Conservation (phyloP, 1,140 invertebrate genomes). For the Venturia canescens region DNA sequence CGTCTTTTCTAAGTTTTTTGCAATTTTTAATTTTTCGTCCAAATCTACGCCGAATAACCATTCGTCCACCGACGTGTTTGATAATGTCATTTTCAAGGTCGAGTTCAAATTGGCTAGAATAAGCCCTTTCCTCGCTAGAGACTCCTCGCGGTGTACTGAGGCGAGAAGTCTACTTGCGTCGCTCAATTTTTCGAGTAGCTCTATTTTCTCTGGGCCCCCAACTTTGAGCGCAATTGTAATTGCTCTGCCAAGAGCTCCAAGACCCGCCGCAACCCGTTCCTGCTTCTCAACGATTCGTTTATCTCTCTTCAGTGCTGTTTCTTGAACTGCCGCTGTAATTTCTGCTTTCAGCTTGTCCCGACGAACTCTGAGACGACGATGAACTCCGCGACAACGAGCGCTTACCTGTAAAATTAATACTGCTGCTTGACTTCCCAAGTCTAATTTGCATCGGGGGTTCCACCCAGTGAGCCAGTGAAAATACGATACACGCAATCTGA, state of each 20-base stretch:
- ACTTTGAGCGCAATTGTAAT: too few species aligned
- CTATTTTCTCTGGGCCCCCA: conserved; percentile 32
- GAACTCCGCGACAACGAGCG: conserved; percentile 36
- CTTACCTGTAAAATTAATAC: conserved; percentile 39
- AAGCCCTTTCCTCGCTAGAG: conserved; percentile 28
- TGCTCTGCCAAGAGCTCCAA: too few species aligned
- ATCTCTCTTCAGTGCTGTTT: too few species aligned
- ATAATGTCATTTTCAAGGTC: conserved; percentile 33
- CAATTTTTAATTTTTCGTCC: too few species aligned
- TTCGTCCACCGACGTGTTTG: conserved; percentile 38
- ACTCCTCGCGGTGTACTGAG: conserved; percentile 38
- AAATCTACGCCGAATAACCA: conserved; percentile 42
- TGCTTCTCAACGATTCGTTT: too few species aligned
- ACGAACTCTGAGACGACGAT: conserved; percentile 31
- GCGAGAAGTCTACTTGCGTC: conserved; percentile 40
- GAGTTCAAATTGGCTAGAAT: conserved; percentile 37
- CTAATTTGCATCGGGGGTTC: conserved; percentile 4
- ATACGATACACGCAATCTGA: conserved; percentile 1
- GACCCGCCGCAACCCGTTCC: too few species aligned
- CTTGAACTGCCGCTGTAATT: too few species aligned
- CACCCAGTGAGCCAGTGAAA: conserved; percentile 10
- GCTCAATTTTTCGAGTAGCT: conserved; percentile 39
- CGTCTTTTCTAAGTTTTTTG: conserved; percentile 41
- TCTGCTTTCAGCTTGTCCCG: too few species aligned
- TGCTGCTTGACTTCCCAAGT: conserved; percentile 13